Percentiles rank a stretch among this genome's conserved stretches.
phyloP scores from a whole-genome alignment of 2,888 invertebrate species.

The Agrotis clavis region DNA sequence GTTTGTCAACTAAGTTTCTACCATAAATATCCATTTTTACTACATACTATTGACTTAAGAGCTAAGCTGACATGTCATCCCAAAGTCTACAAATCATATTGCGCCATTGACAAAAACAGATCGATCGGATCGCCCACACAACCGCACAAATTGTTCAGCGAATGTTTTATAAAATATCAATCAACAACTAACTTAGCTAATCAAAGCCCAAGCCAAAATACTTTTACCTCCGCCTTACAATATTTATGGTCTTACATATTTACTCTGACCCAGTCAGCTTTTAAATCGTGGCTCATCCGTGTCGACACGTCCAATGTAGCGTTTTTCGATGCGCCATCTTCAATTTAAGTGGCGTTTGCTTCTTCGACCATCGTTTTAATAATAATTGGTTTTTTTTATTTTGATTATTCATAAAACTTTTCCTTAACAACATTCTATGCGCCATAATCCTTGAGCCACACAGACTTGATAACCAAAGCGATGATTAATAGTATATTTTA shows the following conservation, averaged over 20 bases:
- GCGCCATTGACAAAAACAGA: constrained; percentile 26
- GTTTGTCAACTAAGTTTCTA: not conserved
- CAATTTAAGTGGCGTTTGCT: not conserved
- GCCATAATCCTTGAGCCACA: constrained; percentile 18
- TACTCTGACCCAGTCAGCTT: not conserved
- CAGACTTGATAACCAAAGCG: constrained; percentile 37
- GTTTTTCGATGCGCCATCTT: not conserved
- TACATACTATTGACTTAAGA: constrained; percentile 3
- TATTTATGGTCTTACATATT: not conserved
- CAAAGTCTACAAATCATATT: constrained; percentile 24
- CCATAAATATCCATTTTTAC: not conserved
- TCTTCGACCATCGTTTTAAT: not conserved
- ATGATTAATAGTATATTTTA: constrained; percentile 30
- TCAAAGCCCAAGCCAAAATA: not conserved
- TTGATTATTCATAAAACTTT: constrained; percentile 5
- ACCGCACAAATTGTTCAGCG: not conserved
- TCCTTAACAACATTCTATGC: constrained; percentile 9
- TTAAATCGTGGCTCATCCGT: no score
- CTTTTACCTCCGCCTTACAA: not conserved
- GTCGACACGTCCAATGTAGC: not conserved
- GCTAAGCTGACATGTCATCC: constrained; percentile 27
- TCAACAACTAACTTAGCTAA: not conserved
- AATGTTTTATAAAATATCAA: constrained; percentile 2
- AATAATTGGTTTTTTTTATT: not conserved
- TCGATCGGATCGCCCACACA: constrained; percentile 13